phyloP scores from a whole-genome alignment of 2,113 vertebrate species.

The Romanogobio albipinnatus region DNA sequence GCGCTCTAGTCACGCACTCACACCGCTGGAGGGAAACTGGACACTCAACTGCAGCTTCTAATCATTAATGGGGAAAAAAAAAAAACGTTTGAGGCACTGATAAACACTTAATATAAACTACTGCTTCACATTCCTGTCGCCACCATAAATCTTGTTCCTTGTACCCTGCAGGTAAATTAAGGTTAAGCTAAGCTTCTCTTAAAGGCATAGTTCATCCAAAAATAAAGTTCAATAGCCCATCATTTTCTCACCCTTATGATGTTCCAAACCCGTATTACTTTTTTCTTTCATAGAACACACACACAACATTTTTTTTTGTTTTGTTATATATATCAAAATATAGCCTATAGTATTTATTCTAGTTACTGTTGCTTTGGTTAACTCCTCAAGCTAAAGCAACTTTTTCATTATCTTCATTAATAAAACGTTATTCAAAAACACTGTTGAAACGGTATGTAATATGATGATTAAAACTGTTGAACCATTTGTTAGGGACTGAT shows the following conservation, averaged over 20 bases:
- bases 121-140: conserved; percentile 1
- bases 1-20: background rate
- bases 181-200: background rate
- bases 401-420: too few species aligned
- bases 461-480: background rate
- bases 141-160: background rate
- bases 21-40: background rate
- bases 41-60: conserved; percentile 6
- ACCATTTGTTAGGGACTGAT: background rate
- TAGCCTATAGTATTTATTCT: too few species aligned
- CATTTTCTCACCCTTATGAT: background rate
- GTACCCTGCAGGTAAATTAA: background rate
- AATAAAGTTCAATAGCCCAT: background rate
- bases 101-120: conserved; percentile 12
- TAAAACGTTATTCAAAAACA: too few species aligned
- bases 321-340: too few species aligned
- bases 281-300: background rate
- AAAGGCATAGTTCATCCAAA: background rate
- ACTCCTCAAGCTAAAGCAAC: too few species aligned
- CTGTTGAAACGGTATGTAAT: background rate
- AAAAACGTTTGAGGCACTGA: background rate
- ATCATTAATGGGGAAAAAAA: conserved; percentile 15
- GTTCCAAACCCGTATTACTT: background rate
- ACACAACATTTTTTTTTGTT: too few species aligned
- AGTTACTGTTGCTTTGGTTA: too few species aligned